Conservation (phyloP, 92 coral and sea anemone genomes). For the Actinernus sp. region DNA sequence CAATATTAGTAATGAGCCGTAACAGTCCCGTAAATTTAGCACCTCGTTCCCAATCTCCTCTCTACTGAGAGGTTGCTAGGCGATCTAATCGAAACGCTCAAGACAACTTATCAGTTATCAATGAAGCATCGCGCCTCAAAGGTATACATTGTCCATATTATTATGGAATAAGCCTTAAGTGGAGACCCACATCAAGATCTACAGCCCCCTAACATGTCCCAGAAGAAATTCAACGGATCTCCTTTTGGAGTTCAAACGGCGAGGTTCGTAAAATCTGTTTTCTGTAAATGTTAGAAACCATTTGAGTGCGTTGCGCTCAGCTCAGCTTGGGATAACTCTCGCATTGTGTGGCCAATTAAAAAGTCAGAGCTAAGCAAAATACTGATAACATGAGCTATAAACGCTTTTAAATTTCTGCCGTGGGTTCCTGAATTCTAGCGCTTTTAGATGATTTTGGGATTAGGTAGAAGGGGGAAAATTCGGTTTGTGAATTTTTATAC, state of each 20-base stretch:
- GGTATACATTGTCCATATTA: no score
- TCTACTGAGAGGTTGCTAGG: slow-evolving; percentile 4
- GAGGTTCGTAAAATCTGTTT: slow-evolving; percentile 76
- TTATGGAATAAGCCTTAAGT: no score
- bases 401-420: no score
- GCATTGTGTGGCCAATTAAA: background rate
- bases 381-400: no score
- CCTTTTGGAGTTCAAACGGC: slow-evolving; percentile 97
- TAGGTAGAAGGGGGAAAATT: no score
- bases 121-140: slow-evolving; percentile 33
- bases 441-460: no score
- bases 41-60: slow-evolving; percentile 20
- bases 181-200: no score
- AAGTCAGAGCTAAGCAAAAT: background rate
- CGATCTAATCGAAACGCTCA: slow-evolving; percentile 1
- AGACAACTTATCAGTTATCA: slow-evolving; percentile 14
- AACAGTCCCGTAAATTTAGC: background rate
- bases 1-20: background rate
- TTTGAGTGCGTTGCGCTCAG: background rate
- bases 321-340: no score
- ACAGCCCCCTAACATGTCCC: slow-evolving; percentile 77
- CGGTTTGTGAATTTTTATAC: no score
- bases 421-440: no score
- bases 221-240: slow-evolving; percentile 88
- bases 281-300: background rate